Base-by-base conservation (phyloP, 1,140 invertebrate species). In the Alviniconcha marisindica region DNA sequence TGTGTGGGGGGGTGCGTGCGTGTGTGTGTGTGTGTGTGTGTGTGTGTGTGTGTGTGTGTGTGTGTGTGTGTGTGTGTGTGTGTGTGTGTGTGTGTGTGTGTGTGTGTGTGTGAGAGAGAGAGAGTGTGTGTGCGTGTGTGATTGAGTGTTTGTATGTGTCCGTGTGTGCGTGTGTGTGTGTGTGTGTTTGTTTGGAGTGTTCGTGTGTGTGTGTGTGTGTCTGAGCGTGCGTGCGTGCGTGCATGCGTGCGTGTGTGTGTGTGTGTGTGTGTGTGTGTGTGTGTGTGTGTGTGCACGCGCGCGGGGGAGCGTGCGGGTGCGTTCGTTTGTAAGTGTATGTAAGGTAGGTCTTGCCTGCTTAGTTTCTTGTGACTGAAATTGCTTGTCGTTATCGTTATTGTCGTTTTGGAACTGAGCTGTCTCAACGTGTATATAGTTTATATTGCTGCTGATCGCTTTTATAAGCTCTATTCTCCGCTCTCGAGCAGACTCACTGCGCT, bases 21-120 rank as follows among this genome's bases (percentile, higher is more conserved):
- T 66, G 60, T 3, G 60, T 66, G 60, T 3, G 60, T 66, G 60
- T 66, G 60, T 66, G 60, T 66, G 60, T 66, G 60, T 66, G 60
- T 66, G 60, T 66, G 60, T 66, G 60, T 66, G 60, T 66, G 60
- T 1, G 60, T 66, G 60, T 66, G 60, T 66, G 60, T 66, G 60
- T 66, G 60, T 31, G 24, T 66, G 48, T 66, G 12, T 66, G 21
- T 66, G 60, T 66, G 60, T 31, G 28, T 66, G 60, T 31, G 60
- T 66, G 60, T 31, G 60, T 66, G 60, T 31, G 28, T 66, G 60
- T 31, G 60, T 66, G 60, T 66, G 60, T 66, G 60, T 66, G 51
- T 54, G 51, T 54, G 51, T 24, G 28, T 54, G 51, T 24, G 51
- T 54, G 51, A 24, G 60, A 28, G 60, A 24, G 31, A 28, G 60